Evolutionary conservation across 2,113 vertebrate genomes (phyloP).

Genomic region (Halcyon malimbica): DNA sequence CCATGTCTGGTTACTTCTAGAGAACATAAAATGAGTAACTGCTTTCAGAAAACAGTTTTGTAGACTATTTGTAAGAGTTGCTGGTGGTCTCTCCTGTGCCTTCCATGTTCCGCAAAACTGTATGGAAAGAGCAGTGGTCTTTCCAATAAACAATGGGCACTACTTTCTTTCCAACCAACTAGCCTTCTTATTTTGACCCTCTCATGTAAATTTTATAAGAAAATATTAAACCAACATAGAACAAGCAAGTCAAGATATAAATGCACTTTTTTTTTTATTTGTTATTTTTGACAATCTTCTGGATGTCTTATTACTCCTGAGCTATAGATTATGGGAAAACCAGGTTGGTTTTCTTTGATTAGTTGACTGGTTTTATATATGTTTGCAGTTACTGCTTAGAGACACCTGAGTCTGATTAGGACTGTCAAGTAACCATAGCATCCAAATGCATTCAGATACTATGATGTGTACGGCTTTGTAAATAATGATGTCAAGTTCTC

Average conservation of each 20-base stretch:
- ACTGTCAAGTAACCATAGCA: not conserved
- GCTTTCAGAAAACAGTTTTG: not conserved
- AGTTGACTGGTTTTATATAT: not conserved
- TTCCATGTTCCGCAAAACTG: fast-evolving
- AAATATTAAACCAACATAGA: not conserved
- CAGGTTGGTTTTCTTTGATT: not conserved
- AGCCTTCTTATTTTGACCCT: not conserved
- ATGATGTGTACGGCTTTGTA: not conserved
- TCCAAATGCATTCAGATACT: slow-evolving; percentile 30
- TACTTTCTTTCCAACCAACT: not conserved
- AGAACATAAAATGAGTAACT: not conserved
- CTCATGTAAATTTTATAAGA: not conserved
- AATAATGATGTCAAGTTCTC: slow-evolving; percentile 51
- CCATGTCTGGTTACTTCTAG: not conserved
- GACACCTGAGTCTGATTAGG: not conserved
- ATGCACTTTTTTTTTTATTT: not conserved
- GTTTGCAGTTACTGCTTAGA: not conserved
- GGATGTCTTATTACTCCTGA: not conserved
- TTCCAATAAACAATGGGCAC: not conserved
- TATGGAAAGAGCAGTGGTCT: not conserved
- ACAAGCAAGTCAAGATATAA: not conserved
- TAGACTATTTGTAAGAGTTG: not conserved
- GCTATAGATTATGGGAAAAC: not conserved
- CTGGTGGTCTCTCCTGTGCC: not conserved
- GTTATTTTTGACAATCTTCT: not conserved